phyloP scores from a whole-genome alignment of 1,140 invertebrate genomes.

The Mactra quadrangularis region DNA sequence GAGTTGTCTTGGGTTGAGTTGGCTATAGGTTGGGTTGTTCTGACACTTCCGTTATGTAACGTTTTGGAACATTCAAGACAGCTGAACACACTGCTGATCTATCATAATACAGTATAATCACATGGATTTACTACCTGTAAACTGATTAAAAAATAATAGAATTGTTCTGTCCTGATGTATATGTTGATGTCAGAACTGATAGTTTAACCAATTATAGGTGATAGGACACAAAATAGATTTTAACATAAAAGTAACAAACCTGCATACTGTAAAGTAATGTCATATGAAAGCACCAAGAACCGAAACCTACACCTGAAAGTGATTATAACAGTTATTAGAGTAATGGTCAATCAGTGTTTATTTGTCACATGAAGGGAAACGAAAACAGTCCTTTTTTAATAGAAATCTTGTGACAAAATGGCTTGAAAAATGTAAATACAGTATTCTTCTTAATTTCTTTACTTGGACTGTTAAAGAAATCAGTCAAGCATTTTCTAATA shows the following conservation, averaged over 20 bases:
- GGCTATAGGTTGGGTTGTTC: too few relatives aligned
- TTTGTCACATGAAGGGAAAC: neutral
- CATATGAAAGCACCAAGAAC: conserved; percentile 85
- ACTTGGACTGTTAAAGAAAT: neutral
- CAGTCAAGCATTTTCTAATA: neutral
- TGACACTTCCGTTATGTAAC: too few relatives aligned
- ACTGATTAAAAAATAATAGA: neutral
- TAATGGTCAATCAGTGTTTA: neutral
- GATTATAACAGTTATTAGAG: conserved; percentile 30
- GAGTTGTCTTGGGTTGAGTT: too few relatives aligned
- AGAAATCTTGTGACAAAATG: too few relatives aligned
- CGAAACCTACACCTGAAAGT: conserved; percentile 83
- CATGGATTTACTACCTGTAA: neutral
- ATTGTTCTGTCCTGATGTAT: neutral
- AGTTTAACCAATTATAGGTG: neutral
- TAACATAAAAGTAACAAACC: conserved; percentile 66
- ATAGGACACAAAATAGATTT: too few relatives aligned
- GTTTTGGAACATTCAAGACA: too few relatives aligned
- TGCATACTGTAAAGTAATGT: conserved; percentile 84
- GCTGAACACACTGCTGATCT: too few relatives aligned
- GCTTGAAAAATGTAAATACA: neutral
- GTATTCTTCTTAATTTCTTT: neutral
- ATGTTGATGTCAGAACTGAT: neutral
- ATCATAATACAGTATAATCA: neutral
- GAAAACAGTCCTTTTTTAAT: too few relatives aligned